Percentiles rank a stretch among this genome's conserved stretches.
Conservation (phyloP, 1,140 invertebrate species). For the Ridgeia piscesae region DNA sequence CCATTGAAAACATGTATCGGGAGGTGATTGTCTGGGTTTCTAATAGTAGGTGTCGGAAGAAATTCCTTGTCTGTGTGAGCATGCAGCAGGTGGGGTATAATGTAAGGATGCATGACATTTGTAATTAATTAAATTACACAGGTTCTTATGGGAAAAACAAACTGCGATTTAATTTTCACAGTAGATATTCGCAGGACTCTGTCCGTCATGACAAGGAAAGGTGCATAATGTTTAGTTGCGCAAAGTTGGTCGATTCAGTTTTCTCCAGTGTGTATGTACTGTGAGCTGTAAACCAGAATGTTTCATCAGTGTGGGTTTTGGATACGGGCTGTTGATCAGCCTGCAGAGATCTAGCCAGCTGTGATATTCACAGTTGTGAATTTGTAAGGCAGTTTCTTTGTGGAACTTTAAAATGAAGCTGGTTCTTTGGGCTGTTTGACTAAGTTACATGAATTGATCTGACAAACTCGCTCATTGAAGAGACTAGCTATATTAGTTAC, state of each 20-base stretch:
- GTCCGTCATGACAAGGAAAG: not conserved
- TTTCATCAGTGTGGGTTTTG: not conserved
- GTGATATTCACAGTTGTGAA: not conserved
- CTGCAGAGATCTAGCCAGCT: not conserved
- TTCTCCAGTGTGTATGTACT: not conserved
- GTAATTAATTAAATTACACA: not conserved
- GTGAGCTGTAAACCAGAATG: not conserved
- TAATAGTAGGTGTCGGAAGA: too few relatives aligned
- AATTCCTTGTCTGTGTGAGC: not conserved
- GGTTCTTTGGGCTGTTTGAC: not conserved
- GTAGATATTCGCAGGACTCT: not conserved
- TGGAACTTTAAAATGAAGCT: not conserved
- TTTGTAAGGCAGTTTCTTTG: not conserved
- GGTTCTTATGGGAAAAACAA: not conserved
- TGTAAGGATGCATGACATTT: not conserved
- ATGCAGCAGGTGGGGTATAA: not conserved
- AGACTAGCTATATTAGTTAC: not conserved
- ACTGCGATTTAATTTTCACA: not conserved
- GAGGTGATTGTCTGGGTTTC: too few relatives aligned
- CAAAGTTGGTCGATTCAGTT: not conserved
- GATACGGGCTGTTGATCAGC: not conserved
- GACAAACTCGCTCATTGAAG: not conserved
- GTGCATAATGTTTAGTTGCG: not conserved
- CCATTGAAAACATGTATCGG: not conserved
- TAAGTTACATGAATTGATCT: not conserved